Percentiles rank a stretch among this genome's conserved stretches.
Conservation (phyloP, 2,113 vertebrate species). For the Plestiodon gilberti region DNA sequence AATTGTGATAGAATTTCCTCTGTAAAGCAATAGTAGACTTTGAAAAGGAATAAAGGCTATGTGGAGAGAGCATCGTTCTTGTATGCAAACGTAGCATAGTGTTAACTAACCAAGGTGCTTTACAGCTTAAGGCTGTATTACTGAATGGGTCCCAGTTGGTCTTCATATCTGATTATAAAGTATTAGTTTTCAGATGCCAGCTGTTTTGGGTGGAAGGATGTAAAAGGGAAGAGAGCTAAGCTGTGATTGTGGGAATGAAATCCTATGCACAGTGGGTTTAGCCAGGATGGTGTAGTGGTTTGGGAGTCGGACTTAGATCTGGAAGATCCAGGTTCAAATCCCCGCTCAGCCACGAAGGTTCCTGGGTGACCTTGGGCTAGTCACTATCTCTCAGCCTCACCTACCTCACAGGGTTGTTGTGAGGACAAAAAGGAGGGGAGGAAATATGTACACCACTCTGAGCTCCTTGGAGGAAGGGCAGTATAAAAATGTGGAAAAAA, state of each 20-base stretch:
- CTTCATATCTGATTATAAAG: not conserved
- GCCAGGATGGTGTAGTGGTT: not conserved
- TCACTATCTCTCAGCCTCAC: too few relatives aligned
- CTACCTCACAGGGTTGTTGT: too few relatives aligned
- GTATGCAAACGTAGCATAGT: not conserved
- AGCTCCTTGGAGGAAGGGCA: too few relatives aligned
- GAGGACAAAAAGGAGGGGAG: too few relatives aligned
- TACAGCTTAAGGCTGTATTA: constrained; percentile 22
- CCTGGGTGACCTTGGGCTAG: too few relatives aligned
- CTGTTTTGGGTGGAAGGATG: constrained; percentile 2
- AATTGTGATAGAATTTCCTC: constrained; percentile 47
- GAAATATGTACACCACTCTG: too few relatives aligned
- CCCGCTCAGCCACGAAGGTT: too few relatives aligned
- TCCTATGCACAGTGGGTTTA: too few relatives aligned
- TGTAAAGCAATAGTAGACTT: constrained; percentile 54
- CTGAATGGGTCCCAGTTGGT: constrained; percentile 22
- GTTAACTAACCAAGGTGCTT: constrained; percentile 41
- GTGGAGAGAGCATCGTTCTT: constrained; percentile 5
- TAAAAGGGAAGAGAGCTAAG: not conserved
- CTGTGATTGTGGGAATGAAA: constrained; percentile 20
- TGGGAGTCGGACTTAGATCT: too few relatives aligned
- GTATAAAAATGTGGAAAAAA: too few relatives aligned
- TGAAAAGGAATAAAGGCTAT: constrained; percentile 27
- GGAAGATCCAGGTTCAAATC: too few relatives aligned
- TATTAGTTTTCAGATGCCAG: constrained; percentile 13